A percentile compares a stretch with the other conserved stretches of the same genome.
Conservation (phyloP, 2,113 vertebrate species). For the Dendropsophus ebraccatus region DNA sequence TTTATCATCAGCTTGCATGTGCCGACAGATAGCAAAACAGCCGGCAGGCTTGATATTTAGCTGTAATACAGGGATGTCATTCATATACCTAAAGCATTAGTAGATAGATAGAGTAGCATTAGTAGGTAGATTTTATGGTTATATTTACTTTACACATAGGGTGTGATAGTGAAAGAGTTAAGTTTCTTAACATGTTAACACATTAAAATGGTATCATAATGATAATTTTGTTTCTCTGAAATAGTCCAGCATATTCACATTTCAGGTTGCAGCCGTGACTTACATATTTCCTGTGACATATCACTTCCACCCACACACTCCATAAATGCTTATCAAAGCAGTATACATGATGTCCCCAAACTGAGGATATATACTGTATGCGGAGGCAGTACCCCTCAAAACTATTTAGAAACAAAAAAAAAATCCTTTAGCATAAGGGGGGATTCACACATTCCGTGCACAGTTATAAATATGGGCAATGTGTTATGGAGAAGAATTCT, state of each 20-base stretch:
- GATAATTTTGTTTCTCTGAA: no score
- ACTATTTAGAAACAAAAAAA: no score
- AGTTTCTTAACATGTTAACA: neutral
- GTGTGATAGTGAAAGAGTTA: neutral
- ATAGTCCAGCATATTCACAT: no score
- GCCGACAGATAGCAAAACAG: slow-evolving; percentile 19
- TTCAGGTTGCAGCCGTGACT: no score
- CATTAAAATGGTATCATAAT: neutral
- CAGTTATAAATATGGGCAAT: no score
- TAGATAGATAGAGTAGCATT: neutral
- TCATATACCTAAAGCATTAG: neutral
- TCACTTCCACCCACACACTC: neutral
- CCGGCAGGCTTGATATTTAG: neutral
- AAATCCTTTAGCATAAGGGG: no score
- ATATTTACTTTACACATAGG: neutral
- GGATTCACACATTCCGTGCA: no score
- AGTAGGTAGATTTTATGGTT: neutral
- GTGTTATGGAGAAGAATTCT: no score
- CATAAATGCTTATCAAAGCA: neutral
- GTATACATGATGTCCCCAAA: neutral
- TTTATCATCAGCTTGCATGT: slow-evolving; percentile 8
- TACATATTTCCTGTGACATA: no score
- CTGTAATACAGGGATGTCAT: neutral
- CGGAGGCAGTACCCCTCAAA: no score
- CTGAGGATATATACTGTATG: no score